Evolutionary conservation across 2,797 vertebrate species (phyloP).

Genomic region (Astyanax mexicanus): DNA sequence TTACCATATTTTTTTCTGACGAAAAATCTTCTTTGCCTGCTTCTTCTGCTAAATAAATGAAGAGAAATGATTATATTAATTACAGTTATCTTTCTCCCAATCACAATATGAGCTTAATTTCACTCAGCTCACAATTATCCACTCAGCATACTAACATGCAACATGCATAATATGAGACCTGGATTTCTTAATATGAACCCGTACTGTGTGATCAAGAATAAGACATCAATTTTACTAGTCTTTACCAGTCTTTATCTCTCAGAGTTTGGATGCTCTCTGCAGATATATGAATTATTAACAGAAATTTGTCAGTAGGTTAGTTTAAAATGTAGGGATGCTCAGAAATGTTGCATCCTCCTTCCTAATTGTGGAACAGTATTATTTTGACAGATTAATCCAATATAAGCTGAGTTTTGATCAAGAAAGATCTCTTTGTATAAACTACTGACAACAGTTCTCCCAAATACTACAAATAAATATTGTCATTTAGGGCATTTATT

Average conservation of each 20-base stretch:
- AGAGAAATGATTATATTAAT: conserved; percentile 50
- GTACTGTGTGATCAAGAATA: neutral
- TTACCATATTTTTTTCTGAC: conserved; percentile 26
- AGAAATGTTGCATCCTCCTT: too few species aligned
- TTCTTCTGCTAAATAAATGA: conserved; percentile 14
- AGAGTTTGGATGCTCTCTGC: too few species aligned
- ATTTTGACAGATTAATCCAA: too few species aligned
- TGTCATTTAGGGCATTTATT: too few species aligned
- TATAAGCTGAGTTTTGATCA: too few species aligned
- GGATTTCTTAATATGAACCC: neutral
- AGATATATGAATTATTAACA: too few species aligned
- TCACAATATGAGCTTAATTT: conserved; percentile 77
- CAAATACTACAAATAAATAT: too few species aligned
- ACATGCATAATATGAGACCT: conserved; percentile 9
- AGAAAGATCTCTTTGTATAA: too few species aligned
- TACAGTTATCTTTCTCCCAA: conserved; percentile 74
- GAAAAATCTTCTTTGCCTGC: conserved; percentile 10
- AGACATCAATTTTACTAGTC: neutral
- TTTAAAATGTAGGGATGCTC: too few species aligned
- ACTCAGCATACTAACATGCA: conserved; percentile 53
- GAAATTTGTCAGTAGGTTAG: too few species aligned
- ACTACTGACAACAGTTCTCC: too few species aligned
- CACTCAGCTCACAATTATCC: conserved; percentile 75
- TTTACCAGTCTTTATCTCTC: neutral
- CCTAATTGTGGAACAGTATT: too few species aligned